Evolutionary conservation across 2,888 invertebrate species (phyloP).

Genomic region (Arctia plantaginis): DNA sequence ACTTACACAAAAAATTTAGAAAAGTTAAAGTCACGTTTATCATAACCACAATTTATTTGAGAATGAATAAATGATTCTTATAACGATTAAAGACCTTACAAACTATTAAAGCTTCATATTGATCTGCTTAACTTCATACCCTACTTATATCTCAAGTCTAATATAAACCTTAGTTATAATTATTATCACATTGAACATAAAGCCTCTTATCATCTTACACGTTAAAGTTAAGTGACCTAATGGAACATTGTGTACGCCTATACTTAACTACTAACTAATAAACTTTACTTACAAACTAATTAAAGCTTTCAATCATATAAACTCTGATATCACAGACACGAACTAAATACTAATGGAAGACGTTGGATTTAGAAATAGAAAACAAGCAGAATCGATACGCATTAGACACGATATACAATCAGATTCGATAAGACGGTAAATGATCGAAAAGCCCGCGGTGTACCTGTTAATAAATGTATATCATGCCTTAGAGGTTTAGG

Average conservation of each 20-base stretch:
- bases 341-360: conserved; percentile 80
- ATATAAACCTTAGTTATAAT: conserved; percentile 34
- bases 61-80: conserved; percentile 21
- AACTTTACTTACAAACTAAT: conserved; percentile 67
- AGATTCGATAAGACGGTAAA: background rate
- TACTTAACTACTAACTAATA: conserved; percentile 59
- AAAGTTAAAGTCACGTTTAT: conserved; percentile 33
- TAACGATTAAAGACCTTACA: conserved; percentile 48
- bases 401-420: conserved; percentile 29
- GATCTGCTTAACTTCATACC: conserved; percentile 51
- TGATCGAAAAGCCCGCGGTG: background rate
- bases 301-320: conserved; percentile 74
- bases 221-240: conserved; percentile 27
- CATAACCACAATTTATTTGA: conserved; percentile 28
- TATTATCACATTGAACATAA: conserved; percentile 46
- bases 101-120: conserved; percentile 74
- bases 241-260: conserved; percentile 29
- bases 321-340: conserved; percentile 79
- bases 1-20: conserved; percentile 48
- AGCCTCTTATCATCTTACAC: conserved; percentile 25
- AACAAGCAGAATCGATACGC: conserved; percentile 47
- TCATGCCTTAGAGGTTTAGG: conserved; percentile 60
- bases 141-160: conserved; percentile 15
- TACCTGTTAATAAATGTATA: conserved; percentile 18
- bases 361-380: conserved; percentile 66